phyloP scores from a whole-genome alignment of 2,797 vertebrate genomes.

The Falco naumanni region DNA sequence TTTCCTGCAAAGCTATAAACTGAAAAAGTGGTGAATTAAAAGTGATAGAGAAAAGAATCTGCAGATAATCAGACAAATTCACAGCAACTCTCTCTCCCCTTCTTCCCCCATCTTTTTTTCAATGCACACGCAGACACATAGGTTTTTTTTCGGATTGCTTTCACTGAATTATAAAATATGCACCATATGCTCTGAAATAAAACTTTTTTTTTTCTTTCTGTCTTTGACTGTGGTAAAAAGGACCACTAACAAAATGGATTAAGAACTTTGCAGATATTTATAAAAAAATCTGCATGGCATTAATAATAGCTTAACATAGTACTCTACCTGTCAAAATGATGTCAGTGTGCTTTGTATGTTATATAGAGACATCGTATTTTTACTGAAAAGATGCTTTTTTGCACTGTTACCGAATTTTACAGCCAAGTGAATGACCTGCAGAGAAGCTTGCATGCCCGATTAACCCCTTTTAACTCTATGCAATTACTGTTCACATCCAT shows the following conservation, averaged over 20 bases:
- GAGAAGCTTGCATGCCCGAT: neutral
- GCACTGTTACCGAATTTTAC: neutral
- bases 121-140: fast-evolving
- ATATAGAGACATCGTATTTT: neutral
- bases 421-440: neutral
- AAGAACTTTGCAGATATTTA: neutral
- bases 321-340: neutral
- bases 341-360: neutral
- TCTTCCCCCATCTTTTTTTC: neutral
- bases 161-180: neutral
- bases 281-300: neutral
- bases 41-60: neutral
- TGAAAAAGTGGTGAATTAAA: neutral
- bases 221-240: neutral
- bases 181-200: neutral
- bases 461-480: constrained; percentile 54
- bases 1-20: neutral
- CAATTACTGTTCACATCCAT: constrained; percentile 44
- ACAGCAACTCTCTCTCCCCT: neutral
- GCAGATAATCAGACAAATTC: neutral
- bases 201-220: neutral
- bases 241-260: neutral
- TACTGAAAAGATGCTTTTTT: neutral
- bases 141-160: neutral
- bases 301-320: neutral